phyloP scores from a whole-genome alignment of 2,797 vertebrate species.

The Gobionotothen gibberifrons region DNA sequence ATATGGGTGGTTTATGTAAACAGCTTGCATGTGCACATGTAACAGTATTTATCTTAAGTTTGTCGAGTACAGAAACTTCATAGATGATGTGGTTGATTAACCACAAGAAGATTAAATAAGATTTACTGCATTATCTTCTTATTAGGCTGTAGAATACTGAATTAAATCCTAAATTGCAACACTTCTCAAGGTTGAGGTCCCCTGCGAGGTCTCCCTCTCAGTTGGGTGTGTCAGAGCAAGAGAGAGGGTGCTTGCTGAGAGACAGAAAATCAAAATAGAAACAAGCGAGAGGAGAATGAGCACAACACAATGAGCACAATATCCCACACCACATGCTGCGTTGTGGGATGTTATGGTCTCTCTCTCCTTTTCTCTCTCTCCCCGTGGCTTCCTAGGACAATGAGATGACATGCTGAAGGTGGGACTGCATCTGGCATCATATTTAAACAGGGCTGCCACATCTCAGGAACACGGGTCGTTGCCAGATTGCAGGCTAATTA shows the following conservation, averaged over 20 bases:
- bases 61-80: not conserved
- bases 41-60: constrained; percentile 24
- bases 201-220: constrained; percentile 50
- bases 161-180: constrained; percentile 46
- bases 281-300: constrained; percentile 60
- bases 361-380: constrained; percentile 60
- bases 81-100: not conserved
- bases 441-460: constrained; percentile 86
- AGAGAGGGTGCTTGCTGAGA: constrained; percentile 36
- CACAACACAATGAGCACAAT: constrained; percentile 65
- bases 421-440: constrained; percentile 87
- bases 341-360: constrained; percentile 72
- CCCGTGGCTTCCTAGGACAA: constrained; percentile 82
- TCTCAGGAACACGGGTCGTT: constrained; percentile 84
- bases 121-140: constrained; percentile 4
- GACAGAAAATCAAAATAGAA: constrained; percentile 68
- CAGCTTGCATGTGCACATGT: not conserved
- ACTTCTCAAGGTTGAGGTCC: constrained; percentile 70
- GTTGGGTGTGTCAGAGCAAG: constrained; percentile 51
- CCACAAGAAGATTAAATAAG: not conserved
- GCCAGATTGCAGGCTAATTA: constrained; percentile 90
- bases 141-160: constrained; percentile 1
- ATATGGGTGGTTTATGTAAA: constrained; percentile 31
- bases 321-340: constrained; percentile 74
- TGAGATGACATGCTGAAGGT: constrained; percentile 87